These are phyloP conservation scores for Odontophorus gujanensis DNA, from an alignment of 2,113 vertebrate genomes.

Conservation along the genomic window DNA sequence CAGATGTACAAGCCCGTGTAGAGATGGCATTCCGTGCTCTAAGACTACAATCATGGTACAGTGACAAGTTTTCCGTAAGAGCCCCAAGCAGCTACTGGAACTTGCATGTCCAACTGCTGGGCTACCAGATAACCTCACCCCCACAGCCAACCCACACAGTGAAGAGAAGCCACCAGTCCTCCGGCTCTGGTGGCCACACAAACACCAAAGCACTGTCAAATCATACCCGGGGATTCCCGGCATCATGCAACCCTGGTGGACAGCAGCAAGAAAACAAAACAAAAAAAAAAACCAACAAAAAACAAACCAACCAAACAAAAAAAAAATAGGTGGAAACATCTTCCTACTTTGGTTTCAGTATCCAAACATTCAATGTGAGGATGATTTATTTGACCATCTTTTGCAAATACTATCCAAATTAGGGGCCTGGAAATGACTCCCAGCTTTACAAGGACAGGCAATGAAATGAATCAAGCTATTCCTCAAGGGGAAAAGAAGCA, in stretches of 20 bases:
- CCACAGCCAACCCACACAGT: rapidly evolving
- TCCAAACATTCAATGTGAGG: not conserved
- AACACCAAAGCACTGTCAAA: not conserved
- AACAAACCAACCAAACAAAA: not conserved
- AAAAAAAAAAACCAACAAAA: not conserved
- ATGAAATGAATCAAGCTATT: not conserved
- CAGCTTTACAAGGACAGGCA: not conserved
- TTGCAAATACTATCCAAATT: not conserved
- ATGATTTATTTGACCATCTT: not conserved
- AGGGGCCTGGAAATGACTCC: not conserved
- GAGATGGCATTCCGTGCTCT: not conserved
- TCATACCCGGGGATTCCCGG: not conserved
- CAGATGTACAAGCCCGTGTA: not conserved
- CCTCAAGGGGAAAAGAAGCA: not conserved
- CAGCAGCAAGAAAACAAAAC: not conserved
- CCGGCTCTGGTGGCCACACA: not conserved
- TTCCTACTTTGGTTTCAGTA: not conserved
- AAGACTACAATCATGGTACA: not conserved
- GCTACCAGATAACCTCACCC: not conserved
- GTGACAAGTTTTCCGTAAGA: not conserved
- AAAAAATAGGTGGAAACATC: not conserved
- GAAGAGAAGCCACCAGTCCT: not conserved
- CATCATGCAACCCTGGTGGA: not conserved
- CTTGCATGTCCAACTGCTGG: not conserved
- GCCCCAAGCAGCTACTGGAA: not conserved